phyloP scores from a whole-genome alignment of 2,888 invertebrate species.

The Trachelus tabidus region DNA sequence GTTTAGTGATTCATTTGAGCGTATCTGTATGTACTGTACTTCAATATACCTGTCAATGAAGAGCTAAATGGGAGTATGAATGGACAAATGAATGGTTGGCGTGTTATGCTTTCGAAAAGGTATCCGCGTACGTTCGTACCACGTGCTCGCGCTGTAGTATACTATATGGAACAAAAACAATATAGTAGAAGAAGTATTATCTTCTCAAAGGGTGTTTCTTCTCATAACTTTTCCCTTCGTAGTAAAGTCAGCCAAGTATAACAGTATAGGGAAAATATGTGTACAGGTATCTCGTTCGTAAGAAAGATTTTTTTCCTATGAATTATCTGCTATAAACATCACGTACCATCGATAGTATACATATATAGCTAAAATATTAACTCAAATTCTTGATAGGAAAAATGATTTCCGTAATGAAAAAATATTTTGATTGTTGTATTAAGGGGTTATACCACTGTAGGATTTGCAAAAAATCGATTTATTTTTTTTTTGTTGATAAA shows the following conservation, averaged over 20 bases:
- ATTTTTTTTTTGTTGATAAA: too few relatives aligned
- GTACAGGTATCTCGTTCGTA: not conserved
- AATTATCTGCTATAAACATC: not conserved
- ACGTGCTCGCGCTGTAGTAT: conserved; percentile 17
- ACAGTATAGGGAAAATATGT: not conserved
- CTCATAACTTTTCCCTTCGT: not conserved
- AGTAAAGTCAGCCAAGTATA: not conserved
- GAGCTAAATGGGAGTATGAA: conserved; percentile 15
- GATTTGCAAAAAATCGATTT: too few relatives aligned
- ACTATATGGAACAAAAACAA: not conserved
- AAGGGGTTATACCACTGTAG: too few relatives aligned
- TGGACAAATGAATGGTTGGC: conserved; percentile 32
- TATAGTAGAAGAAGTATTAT: not conserved
- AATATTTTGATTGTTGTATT: not conserved
- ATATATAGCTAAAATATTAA: not conserved
- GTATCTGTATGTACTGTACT: not conserved
- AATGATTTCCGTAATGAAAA: not conserved
- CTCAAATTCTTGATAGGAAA: not conserved
- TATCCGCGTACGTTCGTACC: conserved; percentile 18
- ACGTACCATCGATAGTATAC: too few relatives aligned
- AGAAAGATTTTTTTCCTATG: not conserved
- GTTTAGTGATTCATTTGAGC: not conserved
- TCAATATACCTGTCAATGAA: not conserved
- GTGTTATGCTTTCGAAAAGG: conserved; percentile 24
- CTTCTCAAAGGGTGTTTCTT: not conserved